phyloP scores from a whole-genome alignment of 2,797 vertebrate genomes.

The Microctenopoma stevenorrisi region DNA sequence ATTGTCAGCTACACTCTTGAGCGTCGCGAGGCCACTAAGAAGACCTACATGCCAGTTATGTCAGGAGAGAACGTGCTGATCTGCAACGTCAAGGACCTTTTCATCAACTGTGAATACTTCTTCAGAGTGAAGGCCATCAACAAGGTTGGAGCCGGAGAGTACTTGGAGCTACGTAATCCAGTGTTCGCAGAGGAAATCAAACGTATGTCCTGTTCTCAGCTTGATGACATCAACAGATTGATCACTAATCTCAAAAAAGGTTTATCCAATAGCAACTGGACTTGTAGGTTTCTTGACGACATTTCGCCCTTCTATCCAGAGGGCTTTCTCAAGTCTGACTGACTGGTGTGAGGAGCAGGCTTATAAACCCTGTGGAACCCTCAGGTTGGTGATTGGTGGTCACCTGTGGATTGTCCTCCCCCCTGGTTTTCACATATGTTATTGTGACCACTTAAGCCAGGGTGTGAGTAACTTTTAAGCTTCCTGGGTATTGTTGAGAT shows the following conservation, averaged over 20 bases:
- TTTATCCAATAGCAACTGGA: no score
- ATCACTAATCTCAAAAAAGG: neutral
- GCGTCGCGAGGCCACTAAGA: conserved; percentile 93
- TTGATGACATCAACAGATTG: neutral
- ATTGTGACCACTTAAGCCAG: no score
- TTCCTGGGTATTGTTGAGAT: no score
- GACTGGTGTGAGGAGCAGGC: no score
- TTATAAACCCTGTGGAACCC: no score
- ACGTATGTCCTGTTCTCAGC: conserved; percentile 82
- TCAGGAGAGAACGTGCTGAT: conserved; percentile 91
- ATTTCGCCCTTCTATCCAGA: no score
- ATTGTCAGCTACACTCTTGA: conserved; percentile 94
- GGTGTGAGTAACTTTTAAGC: no score
- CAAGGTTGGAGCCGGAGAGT: conserved; percentile 93
- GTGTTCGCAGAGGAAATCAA: conserved; percentile 94
- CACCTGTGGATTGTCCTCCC: no score
- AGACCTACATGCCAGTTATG: conserved; percentile 94
- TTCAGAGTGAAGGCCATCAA: conserved; percentile 99
- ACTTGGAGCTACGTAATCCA: conserved; percentile 92
- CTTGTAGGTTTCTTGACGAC: no score
- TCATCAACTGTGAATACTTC: conserved; percentile 93
- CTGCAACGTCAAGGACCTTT: conserved; percentile 92
- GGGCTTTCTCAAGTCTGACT: no score
- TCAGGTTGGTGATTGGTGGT: no score
- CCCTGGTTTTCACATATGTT: no score